Evolutionary conservation across 2,797 vertebrate genomes (phyloP).

Genomic region (Poliocrania exsul): DNA sequence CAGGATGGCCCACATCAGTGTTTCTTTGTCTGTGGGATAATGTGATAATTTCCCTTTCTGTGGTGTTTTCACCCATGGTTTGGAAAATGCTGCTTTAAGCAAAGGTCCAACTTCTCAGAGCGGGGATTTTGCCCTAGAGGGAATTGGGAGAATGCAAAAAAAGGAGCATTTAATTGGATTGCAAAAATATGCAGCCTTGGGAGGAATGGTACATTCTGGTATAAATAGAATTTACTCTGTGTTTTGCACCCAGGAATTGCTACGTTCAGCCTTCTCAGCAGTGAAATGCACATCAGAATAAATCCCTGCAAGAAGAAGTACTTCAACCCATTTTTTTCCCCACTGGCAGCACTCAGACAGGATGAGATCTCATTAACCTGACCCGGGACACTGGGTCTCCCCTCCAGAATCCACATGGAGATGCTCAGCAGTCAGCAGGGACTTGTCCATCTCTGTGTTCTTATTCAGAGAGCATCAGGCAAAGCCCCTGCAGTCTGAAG

Average conservation of each 20-base stretch:
- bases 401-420: not conserved
- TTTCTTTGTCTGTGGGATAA: constrained; percentile 45
- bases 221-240: not conserved
- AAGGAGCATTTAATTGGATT: not conserved
- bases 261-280: not conserved
- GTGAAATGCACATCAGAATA: not conserved
- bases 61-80: not conserved
- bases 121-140: not conserved
- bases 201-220: not conserved
- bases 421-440: not conserved
- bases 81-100: not conserved
- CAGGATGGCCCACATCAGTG: constrained; percentile 44
- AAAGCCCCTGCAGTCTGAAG: not conserved
- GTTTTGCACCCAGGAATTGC: not conserved
- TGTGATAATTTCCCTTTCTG: not conserved
- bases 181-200: not conserved
- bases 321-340: not conserved
- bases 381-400: not conserved
- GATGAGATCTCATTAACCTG: not conserved
- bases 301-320: not conserved
- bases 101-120: not conserved
- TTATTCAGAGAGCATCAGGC: not conserved
- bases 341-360: not conserved
- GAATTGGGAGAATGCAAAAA: not conserved
- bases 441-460: not conserved